Evolutionary conservation across 2,113 vertebrate species (phyloP).

Genomic region (Clarias macrocephalus): DNA sequence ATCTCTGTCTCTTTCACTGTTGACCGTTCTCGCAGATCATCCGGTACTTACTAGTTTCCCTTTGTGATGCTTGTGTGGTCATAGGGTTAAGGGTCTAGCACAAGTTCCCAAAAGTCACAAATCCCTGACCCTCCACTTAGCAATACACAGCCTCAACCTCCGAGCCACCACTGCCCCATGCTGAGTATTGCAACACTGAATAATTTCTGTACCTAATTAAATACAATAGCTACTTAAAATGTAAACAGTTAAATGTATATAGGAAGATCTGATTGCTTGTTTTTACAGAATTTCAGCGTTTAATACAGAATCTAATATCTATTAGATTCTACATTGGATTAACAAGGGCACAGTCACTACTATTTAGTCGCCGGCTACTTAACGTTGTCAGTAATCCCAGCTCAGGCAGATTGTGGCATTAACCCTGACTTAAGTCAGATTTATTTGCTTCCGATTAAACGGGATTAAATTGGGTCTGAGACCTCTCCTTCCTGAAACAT

Average conservation of each 20-base stretch:
- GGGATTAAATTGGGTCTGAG: not conserved
- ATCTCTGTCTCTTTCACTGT: too few relatives aligned
- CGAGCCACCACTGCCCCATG: too few relatives aligned
- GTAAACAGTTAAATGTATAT: not conserved
- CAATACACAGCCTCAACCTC: too few relatives aligned
- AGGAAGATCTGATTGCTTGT: not conserved
- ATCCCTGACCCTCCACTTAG: too few relatives aligned
- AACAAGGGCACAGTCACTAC: not conserved
- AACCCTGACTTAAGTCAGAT: not conserved
- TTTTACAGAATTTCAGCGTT: not conserved
- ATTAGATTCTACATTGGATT: not conserved
- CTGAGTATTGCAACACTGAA: not conserved
- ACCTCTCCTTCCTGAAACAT: not conserved
- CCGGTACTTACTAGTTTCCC: too few relatives aligned
- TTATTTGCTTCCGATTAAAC: not conserved
- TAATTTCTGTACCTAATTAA: not conserved
- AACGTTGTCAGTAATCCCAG: too few relatives aligned
- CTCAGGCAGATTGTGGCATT: not conserved
- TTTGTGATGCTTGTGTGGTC: too few relatives aligned
- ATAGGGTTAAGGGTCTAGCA: too few relatives aligned
- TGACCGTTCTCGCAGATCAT: too few relatives aligned
- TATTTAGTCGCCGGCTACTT: not conserved
- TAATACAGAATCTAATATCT: not conserved
- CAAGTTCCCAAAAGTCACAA: too few relatives aligned
- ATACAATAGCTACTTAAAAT: not conserved